phyloP scores from a whole-genome alignment of 2,888 invertebrate species.

The Diloba caeruleocephala region DNA sequence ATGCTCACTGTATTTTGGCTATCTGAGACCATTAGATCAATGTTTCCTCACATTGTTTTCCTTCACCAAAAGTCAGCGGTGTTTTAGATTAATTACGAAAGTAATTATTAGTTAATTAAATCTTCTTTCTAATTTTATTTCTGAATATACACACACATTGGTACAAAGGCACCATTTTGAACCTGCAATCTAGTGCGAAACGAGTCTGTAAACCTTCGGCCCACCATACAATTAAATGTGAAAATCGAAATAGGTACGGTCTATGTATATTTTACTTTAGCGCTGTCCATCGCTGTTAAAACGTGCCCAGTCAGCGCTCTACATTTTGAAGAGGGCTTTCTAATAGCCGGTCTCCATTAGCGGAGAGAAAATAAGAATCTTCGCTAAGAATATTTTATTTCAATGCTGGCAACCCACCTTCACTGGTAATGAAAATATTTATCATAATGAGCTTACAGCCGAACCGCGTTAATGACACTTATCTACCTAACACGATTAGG shows the following conservation, averaged over 20 bases:
- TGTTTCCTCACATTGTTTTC: too few species aligned
- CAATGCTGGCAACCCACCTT: conserved; percentile 8
- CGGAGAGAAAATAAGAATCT: conserved; percentile 21
- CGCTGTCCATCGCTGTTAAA: conserved; percentile 15
- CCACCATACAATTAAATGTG: too few species aligned
- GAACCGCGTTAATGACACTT: conserved; percentile 22
- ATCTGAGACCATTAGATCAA: too few species aligned
- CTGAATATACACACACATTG: too few species aligned
- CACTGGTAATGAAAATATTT: conserved; percentile 20
- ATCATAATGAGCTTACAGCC: conserved; percentile 20
- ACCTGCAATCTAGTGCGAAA: too few species aligned
- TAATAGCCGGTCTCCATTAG: conserved; percentile 31
- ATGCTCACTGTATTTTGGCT: too few species aligned
- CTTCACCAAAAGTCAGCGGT: too few species aligned
- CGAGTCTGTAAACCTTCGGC: too few species aligned
- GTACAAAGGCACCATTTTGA: too few species aligned
- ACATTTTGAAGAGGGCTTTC: conserved; percentile 34
- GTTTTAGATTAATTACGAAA: too few species aligned
- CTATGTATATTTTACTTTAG: conserved; percentile 8
- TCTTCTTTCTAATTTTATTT: too few species aligned
- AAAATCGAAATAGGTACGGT: not conserved
- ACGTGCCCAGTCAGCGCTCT: conserved; percentile 31
- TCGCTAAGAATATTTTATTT: conserved; percentile 19
- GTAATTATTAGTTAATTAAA: too few species aligned
- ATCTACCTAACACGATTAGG: conserved; percentile 40